phyloP scores from a whole-genome alignment of 2,113 vertebrate genomes.

The Puma concolor region DNA sequence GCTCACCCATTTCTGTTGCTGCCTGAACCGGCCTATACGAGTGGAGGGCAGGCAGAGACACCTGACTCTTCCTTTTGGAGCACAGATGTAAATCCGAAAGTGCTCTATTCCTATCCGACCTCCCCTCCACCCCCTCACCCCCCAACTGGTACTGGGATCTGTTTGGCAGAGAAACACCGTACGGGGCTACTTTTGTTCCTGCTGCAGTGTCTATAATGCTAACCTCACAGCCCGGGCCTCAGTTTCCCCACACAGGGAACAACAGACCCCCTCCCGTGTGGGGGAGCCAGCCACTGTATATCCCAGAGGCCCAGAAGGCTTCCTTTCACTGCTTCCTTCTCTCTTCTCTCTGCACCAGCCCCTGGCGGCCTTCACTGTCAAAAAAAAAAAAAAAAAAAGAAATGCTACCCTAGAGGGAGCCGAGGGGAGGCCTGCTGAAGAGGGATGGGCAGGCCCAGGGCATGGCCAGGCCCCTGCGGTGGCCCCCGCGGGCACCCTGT shows the following conservation, averaged over 20 bases:
- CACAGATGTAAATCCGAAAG: rapidly evolving
- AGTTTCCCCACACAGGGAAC: not conserved
- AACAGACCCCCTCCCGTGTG: rapidly evolving
- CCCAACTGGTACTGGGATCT: not conserved
- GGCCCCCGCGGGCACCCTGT: not conserved
- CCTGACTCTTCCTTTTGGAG: rapidly evolving
- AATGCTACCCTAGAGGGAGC: not conserved
- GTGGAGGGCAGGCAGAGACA: rapidly evolving
- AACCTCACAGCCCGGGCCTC: not conserved
- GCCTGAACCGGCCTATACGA: not conserved
- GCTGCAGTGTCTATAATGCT: no score
- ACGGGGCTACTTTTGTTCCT: not conserved
- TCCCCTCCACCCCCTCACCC: not conserved
- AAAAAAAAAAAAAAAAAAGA: not conserved
- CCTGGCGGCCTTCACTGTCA: not conserved
- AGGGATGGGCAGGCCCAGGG: not conserved
- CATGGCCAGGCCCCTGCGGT: rapidly evolving
- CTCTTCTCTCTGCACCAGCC: not conserved
- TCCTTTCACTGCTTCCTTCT: no score
- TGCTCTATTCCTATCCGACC: not conserved
- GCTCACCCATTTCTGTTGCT: not conserved
- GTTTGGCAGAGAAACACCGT: rapidly evolving
- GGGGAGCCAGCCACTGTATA: rapidly evolving
- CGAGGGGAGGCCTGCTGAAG: not conserved
- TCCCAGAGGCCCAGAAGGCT: not conserved